These are phyloP conservation scores for Carterocephalus palaemon DNA, from an alignment of 2,888 invertebrate genomes.

Conservation along the genomic window DNA sequence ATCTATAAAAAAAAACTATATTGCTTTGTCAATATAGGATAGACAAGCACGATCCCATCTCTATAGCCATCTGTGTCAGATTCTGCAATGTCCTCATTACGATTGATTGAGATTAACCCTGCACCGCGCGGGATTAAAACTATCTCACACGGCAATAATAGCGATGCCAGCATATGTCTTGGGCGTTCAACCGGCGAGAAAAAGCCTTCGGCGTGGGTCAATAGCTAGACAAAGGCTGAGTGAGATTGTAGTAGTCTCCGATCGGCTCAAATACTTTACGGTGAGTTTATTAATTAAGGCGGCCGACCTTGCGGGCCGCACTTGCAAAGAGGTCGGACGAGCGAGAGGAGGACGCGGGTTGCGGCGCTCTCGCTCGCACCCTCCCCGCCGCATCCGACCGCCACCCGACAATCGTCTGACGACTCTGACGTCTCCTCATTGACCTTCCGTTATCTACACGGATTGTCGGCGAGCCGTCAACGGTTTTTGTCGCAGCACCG, in stretches of 20 bases:
- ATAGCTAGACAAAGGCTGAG: constrained; percentile 75
- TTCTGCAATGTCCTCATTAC: too few relatives aligned
- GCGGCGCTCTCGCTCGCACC: constrained; percentile 36
- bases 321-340: constrained; percentile 75
- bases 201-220: constrained; percentile 64
- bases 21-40: too few relatives aligned
- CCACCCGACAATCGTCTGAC: constrained; percentile 39
- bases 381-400: constrained; percentile 45
- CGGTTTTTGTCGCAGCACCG: constrained; percentile 29
- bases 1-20: too few relatives aligned
- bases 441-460: constrained; percentile 75
- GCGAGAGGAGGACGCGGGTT: constrained; percentile 53
- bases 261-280: constrained; percentile 78
- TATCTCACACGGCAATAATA: constrained; percentile 17
- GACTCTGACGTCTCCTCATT: constrained; percentile 68
- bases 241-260: constrained; percentile 72
- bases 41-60: too few relatives aligned
- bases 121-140: background rate
- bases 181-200: constrained; percentile 40
- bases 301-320: constrained; percentile 76
- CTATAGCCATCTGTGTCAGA: too few relatives aligned
- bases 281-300: constrained; percentile 79
- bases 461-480: constrained; percentile 52
- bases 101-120: constrained; percentile 3
- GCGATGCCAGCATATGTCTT: constrained; percentile 20